Base-by-base conservation (phyloP, 1,140 invertebrate genomes). In the Meloidogyne chitwoodi region DNA sequence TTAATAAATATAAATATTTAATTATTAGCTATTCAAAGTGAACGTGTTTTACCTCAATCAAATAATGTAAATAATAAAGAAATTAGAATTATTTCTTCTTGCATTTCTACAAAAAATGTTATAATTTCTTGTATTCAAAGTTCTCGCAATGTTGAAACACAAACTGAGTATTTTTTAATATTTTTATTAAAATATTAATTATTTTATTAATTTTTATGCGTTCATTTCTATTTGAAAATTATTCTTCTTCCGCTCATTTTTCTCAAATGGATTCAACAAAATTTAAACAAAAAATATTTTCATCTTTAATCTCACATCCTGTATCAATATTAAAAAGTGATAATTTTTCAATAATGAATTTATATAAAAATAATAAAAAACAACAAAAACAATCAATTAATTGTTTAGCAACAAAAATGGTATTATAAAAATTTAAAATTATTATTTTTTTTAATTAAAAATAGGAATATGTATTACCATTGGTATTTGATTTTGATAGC, bases 11-110 rank as follows among this genome's bases (percentile, higher is more conserved):
- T n/a, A 6, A 38, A 6, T 56, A n/a, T 22, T n/a, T 2, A 22
- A n/a, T 31, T 31, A 26, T 74, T 24, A 41, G 79, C 79, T 11
- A 81, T 80, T 22, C 79, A 80, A 82, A 41, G 62, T 24, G 80
- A 80, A 38, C 80, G 80, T 27, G 69, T 71, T 68, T 10, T 38
- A n/a, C 27, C 38, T 10, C 69, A 19, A n/a, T 19, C 38, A 56
- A 19, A 56, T 19, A 22, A 4, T n/a, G 48, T n/a, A 56, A 56
- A 56, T 56, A 56, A 56, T 56, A 38, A 38, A 38, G 19, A n/a
- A 56, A n/a, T 56, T 56, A 56, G 48, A 56, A 56, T 56, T n/a
- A 19, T 56, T 22, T 56, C 48, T 22, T 56, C 48, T 56, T 56
- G 19, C 10, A n/a, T 56, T 56, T n/a, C n/a, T 56, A n/a, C 48